Percentiles rank a stretch among this genome's conserved stretches.
phyloP scores from a whole-genome alignment of 2,888 invertebrate species.

The Lottia scabra region DNA sequence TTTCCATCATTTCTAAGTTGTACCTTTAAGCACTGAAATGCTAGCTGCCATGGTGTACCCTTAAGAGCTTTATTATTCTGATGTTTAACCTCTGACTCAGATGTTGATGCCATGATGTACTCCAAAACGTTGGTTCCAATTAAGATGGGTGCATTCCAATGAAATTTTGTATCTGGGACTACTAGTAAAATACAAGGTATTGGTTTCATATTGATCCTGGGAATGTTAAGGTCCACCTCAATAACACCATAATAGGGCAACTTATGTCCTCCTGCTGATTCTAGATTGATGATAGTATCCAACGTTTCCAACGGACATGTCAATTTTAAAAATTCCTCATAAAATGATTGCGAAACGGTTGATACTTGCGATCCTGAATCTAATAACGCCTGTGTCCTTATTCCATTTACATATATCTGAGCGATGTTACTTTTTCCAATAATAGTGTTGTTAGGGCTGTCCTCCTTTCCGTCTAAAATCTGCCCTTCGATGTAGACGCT shows the following conservation, averaged over 20 bases:
- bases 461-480: not conserved
- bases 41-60: too few species aligned
- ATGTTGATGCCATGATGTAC: not conserved
- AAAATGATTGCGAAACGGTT: not conserved
- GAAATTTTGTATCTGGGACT: not conserved
- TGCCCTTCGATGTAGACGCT: not conserved
- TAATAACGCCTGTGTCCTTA: not conserved
- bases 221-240: not conserved
- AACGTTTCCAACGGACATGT: not conserved
- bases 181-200: not conserved
- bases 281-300: not conserved
- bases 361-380: slow-evolving; percentile 2
- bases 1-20: too few species aligned
- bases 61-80: too few species aligned
- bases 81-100: too few species aligned
- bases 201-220: not conserved
- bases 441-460: too few species aligned
- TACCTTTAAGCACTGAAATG: too few species aligned
- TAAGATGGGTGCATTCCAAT: not conserved
- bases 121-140: not conserved
- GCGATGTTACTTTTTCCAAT: not conserved
- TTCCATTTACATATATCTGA: not conserved
- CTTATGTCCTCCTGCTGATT: not conserved
- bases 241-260: slow-evolving; percentile 7
- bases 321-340: not conserved